Evolutionary conservation across 2,113 vertebrate genomes (phyloP), one percentile per base, ranked within the genome.

Genomic region (Pao palembangensis): DNA sequence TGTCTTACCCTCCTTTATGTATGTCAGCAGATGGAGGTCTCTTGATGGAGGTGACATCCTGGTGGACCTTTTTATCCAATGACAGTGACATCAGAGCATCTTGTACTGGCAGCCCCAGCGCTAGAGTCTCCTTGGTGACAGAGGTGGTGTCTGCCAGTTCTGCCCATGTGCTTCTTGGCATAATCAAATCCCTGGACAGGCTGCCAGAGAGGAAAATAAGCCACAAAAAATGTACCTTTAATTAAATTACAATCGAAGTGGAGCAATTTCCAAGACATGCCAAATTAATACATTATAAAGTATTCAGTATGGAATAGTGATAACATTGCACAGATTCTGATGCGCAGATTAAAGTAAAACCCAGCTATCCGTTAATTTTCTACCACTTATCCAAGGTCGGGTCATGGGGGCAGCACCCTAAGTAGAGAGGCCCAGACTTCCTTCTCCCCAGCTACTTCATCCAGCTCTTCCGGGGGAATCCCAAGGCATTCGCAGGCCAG

Each of bases 151-250:
- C 96, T 96, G 18, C 95, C 94, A 47, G 93, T 90, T 63, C 95
- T 95, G 20, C 96, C 96, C 84, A 98, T 90, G 84, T 98, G 97
- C 71, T 99, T 94, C 86, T 99, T 98, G 81, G 96, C 96, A 14
- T 98, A 99, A 81, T 98, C 97, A 67, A 99, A 99, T 38, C 96
- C 96, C 90, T 99, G 96, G 20, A 98, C 96, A 6, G 97, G 97
- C 96, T 99, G 86, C 13, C 51, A 58, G 68, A n/a, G 10, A 0
- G n/a, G 13, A 0, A 49, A 41, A 66, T 1, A 10, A 60, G 1
- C 1, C 53, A 21, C 58, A 46, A 38, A 23, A 10, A 46, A 8
- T 0, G 52, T 25, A 6, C 6, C 15, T 14, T 6, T n/a, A 12
- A 5, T 21, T 4, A 48, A 48, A 48, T 2, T 18, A 23, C 10